Evolutionary conservation across 2,888 invertebrate genomes (phyloP).

Genomic region (Neocrepidodera transversa): DNA sequence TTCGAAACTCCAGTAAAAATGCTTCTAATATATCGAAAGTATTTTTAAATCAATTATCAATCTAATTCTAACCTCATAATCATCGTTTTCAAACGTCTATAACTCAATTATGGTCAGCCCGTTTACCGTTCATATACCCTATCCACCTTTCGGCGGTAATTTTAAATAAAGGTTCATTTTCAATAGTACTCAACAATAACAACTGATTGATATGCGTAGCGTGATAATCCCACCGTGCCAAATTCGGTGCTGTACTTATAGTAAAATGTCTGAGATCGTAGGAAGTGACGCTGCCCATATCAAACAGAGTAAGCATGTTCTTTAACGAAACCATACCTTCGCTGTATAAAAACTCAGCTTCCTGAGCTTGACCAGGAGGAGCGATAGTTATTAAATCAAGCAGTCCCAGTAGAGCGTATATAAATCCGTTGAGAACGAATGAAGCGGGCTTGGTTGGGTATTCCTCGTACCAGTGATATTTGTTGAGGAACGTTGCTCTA

Average conservation of each 20-base stretch:
- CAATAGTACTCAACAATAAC: slow-evolving; percentile 84
- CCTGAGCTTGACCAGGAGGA: slow-evolving; percentile 70
- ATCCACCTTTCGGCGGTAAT: slow-evolving; percentile 92
- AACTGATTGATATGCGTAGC: slow-evolving; percentile 97
- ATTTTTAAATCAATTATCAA: too few species aligned
- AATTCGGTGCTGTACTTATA: slow-evolving; percentile 86
- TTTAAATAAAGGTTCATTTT: slow-evolving; percentile 80
- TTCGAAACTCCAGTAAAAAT: too few species aligned
- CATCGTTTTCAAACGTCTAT: too few species aligned
- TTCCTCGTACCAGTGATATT: slow-evolving; percentile 96
- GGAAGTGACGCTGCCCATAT: slow-evolving; percentile 93
- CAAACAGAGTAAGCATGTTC: slow-evolving; percentile 86
- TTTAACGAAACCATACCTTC: slow-evolving; percentile 89
- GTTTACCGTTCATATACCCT: slow-evolving; percentile 93
- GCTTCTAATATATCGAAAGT: too few species aligned
- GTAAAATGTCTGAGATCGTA: slow-evolving; percentile 96
- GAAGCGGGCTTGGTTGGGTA: slow-evolving; percentile 95
- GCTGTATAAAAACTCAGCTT: slow-evolving; percentile 79
- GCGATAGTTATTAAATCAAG: slow-evolving; percentile 91
- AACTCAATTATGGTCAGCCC: slow-evolving; percentile 88
- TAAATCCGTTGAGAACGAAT: slow-evolving; percentile 98
- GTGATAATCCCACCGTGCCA: slow-evolving; percentile 99
- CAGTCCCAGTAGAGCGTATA: slow-evolving; percentile 94
- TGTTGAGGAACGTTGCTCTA: slow-evolving; percentile 82
- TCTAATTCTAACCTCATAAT: too few species aligned